Percentiles rank a stretch among this genome's conserved stretches.
Evolutionary conservation across 1,140 invertebrate genomes (phyloP).

Genomic region (Anastrepha obliqua): DNA sequence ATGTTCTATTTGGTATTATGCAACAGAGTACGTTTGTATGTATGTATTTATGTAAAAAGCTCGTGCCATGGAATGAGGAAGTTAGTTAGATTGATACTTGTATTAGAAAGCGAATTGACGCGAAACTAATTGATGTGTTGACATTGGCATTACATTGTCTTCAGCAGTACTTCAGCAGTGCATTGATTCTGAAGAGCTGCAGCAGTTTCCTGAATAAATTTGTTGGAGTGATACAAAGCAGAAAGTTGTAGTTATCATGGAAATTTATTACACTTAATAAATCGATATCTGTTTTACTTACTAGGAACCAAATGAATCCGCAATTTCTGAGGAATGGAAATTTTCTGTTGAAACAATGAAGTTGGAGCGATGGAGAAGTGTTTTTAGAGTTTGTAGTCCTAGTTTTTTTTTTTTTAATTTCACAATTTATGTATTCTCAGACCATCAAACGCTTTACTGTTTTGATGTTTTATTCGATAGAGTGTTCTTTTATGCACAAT

Average conservation of each 20-base stretch:
- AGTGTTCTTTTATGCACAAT: too few relatives aligned
- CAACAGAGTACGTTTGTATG: neutral
- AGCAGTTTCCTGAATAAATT: neutral
- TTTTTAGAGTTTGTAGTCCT: too few relatives aligned
- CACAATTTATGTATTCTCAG: too few relatives aligned
- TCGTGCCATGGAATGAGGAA: slow-evolving; percentile 25
- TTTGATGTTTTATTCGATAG: too few relatives aligned
- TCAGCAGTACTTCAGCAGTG: neutral
- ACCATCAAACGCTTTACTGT: too few relatives aligned
- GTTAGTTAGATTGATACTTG: slow-evolving; percentile 29
- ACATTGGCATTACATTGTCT: slow-evolving; percentile 40
- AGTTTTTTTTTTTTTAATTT: too few relatives aligned
- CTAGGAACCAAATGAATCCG: neutral
- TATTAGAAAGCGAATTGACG: slow-evolving; percentile 49
- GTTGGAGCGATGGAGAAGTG: too few relatives aligned
- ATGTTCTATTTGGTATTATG: neutral
- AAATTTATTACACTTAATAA: neutral
- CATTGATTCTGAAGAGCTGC: neutral
- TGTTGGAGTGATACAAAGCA: neutral
- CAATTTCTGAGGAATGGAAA: too few relatives aligned
- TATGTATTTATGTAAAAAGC: neutral
- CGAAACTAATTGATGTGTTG: slow-evolving; percentile 48
- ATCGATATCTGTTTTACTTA: neutral
- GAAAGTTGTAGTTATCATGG: neutral
- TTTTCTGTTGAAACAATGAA: too few relatives aligned